These are phyloP conservation scores for Gallinago solitaria DNA, from an alignment of 2,797 vertebrate genomes.

Conservation along the genomic window DNA sequence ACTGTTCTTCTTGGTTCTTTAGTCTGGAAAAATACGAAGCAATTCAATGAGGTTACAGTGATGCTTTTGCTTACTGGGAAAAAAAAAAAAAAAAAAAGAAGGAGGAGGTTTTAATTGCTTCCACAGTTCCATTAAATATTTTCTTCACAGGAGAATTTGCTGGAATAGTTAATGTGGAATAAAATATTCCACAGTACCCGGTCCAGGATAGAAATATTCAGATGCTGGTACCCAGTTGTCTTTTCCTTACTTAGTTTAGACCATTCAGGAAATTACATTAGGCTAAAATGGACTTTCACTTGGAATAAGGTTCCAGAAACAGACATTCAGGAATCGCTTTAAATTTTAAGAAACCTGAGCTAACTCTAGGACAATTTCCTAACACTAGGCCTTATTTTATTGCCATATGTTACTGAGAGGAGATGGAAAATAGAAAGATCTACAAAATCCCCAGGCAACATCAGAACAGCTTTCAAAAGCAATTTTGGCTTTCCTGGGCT, in stretches of 20 bases:
- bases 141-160: neutral
- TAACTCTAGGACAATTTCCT: slow-evolving; percentile 11
- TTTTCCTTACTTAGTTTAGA: neutral
- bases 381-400: neutral
- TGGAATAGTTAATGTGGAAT: slow-evolving; percentile 22
- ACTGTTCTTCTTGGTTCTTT: neutral
- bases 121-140: neutral
- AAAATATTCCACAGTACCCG: neutral
- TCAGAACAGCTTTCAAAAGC: neutral
- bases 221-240: neutral
- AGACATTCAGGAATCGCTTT: neutral
- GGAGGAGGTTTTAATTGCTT: neutral
- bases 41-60: neutral
- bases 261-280: neutral
- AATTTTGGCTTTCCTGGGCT: neutral
- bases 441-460: neutral
- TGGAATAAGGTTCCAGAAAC: neutral
- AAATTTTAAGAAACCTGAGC: neutral
- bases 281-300: neutral
- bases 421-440: neutral
- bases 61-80: neutral
- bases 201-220: neutral
- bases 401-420: neutral
- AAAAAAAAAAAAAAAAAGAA: neutral
- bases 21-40: slow-evolving; percentile 34